Evolutionary conservation across 2,888 invertebrate species (phyloP), one percentile per base, ranked within the genome.

Genomic region (Nomada lathburiana): DNA sequence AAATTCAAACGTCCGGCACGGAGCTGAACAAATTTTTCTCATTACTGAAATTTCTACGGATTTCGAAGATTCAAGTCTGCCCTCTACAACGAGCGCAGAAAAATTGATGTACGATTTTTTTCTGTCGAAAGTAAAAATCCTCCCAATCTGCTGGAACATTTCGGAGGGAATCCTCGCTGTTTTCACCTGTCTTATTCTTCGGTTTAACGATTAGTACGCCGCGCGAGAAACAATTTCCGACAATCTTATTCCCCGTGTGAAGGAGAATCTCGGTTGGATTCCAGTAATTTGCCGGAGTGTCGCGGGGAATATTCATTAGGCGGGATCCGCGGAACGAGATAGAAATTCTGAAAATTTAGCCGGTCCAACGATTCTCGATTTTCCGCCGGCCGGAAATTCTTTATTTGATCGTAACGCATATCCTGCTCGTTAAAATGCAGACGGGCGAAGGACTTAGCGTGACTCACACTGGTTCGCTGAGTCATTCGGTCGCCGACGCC

Each of bases 371-470:
- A 72, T 79, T 50, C 71, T 76, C 69, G 71, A 76, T 79, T 80
- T 76, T 55, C 76, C 57, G 59, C 62, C 53, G 62, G 59, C 55
- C 71, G 76, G 84, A 84, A 84, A 57, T 59, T 68, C 81, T 86
- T 86, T 86, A 72, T 84, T 84, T 67, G 73, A 85, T 85, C 83
- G 84, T 82, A 84, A 81, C 76, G 76, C 74, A 50, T 82, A 84
- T 79, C 79, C 79, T 79, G 74, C 83, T 65, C 64, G 75, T 83
- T 83, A 86, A 86, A 76, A 80, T 83, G 86, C 83, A 83, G 81
- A 82, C 84, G 36, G 68, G 64, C 82, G 67, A 59, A 69, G 62
- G 42, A 63, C 62, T 62, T 36, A 65, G 59, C 55, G 62, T 83
- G 87, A 80, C 55, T 84, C 81, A 78, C 53, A 5, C 18, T 50